A percentile compares a stretch with the other conserved stretches of the same genome.
phyloP scores from a whole-genome alignment of 2,888 invertebrate species.

The Melikaiella ostensackeni region DNA sequence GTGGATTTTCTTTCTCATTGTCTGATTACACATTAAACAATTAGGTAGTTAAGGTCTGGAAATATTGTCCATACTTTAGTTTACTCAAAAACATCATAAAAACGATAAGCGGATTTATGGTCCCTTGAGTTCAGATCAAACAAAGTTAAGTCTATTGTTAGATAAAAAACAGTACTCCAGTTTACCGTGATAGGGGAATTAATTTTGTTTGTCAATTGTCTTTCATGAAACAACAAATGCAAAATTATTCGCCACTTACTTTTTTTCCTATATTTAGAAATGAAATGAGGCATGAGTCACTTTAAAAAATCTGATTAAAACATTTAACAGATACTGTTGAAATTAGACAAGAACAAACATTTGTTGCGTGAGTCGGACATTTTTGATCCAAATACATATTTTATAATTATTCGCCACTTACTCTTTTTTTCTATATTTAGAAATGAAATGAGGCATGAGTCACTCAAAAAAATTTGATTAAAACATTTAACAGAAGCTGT shows the following conservation, averaged over 20 bases:
- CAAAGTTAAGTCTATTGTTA: not conserved
- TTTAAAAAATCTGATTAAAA: not conserved
- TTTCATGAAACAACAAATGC: not conserved
- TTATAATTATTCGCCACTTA: not conserved
- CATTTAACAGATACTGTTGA: not conserved
- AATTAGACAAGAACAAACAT: not conserved
- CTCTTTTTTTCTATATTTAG: not conserved
- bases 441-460: not conserved
- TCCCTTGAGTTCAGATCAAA: not conserved
- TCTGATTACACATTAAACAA: not conserved
- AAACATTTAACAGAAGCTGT: not conserved
- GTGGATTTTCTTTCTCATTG: no score
- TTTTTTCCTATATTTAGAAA: not conserved
- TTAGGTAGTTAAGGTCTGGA: not conserved
- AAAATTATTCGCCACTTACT: not conserved
- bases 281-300: not conserved
- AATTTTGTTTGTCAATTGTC: not conserved
- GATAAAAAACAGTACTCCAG: not conserved
- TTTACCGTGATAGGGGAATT: not conserved
- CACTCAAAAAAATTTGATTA: not conserved
- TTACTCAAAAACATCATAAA: conserved; percentile 4
- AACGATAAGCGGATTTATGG: not conserved
- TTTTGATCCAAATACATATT: not conserved
- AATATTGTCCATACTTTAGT: not conserved
- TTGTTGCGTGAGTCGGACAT: not conserved